These are phyloP conservation scores for Autographa pulchrina DNA, from an alignment of 2,888 invertebrate genomes.

Conservation along the genomic window DNA sequence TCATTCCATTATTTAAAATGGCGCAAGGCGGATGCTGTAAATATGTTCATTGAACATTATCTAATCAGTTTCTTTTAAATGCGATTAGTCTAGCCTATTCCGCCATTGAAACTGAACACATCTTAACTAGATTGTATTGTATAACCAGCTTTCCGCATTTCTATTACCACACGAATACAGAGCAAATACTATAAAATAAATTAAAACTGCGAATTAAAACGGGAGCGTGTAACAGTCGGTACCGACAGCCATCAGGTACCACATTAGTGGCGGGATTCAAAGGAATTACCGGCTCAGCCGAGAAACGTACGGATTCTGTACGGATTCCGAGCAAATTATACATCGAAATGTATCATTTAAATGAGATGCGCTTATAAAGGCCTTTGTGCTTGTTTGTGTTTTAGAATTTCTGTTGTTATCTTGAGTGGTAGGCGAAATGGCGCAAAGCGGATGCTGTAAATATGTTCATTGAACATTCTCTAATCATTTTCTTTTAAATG, in stretches of 20 bases:
- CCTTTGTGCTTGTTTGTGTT: slow-evolving; percentile 13
- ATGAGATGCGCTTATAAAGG: not conserved
- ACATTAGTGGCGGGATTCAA: slow-evolving; percentile 30
- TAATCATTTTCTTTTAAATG: too few species aligned
- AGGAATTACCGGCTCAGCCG: slow-evolving; percentile 36
- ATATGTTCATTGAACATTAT: too few species aligned
- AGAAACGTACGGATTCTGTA: slow-evolving; percentile 14
- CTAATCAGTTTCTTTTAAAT: too few species aligned
- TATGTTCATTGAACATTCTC: too few species aligned
- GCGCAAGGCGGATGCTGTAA: too few species aligned
- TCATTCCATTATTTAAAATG: too few species aligned
- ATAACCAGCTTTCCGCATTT: slow-evolving; percentile 30
- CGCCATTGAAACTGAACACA: too few species aligned
- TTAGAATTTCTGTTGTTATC: not conserved
- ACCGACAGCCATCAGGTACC: slow-evolving; percentile 46
- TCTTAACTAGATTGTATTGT: too few species aligned
- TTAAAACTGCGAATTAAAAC: slow-evolving; percentile 43
- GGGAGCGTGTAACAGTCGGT: slow-evolving; percentile 20
- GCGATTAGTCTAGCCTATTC: too few species aligned
- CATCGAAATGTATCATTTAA: slow-evolving; percentile 20
- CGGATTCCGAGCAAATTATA: slow-evolving; percentile 33
- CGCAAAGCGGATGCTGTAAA: too few species aligned
- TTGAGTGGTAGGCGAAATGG: not conserved
- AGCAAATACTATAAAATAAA: slow-evolving; percentile 42
- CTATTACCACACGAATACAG: slow-evolving; percentile 17